These are phyloP conservation scores for Trematomus bernacchii DNA, from an alignment of 2,797 vertebrate genomes.

Conservation along the genomic window DNA sequence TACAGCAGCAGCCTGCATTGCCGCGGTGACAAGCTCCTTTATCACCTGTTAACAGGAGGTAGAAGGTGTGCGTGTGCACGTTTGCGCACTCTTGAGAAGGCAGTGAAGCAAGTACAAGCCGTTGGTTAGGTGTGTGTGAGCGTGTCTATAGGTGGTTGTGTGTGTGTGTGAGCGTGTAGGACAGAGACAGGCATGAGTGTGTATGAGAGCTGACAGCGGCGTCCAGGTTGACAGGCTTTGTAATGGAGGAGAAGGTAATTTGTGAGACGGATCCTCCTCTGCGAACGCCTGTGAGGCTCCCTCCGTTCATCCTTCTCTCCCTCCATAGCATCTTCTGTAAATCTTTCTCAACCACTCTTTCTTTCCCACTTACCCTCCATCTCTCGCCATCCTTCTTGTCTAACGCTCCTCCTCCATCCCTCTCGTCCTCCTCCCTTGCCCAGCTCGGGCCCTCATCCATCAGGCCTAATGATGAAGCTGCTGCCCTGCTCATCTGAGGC, in stretches of 20 bases:
- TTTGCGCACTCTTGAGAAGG: conserved; percentile 14
- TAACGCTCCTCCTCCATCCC: conserved; percentile 44
- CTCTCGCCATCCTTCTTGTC: conserved; percentile 60
- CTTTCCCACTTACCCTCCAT: conserved; percentile 64
- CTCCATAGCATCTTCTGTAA: conserved; percentile 70
- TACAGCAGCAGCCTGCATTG: conserved; percentile 51
- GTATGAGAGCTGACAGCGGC: conserved; percentile 86
- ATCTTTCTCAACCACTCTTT: conserved; percentile 70
- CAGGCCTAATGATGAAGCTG: conserved; percentile 82
- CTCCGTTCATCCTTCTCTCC: conserved; percentile 82
- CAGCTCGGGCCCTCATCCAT: conserved; percentile 77
- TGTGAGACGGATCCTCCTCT: conserved; percentile 84
- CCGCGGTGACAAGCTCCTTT: conserved; percentile 72
- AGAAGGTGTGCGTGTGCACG: conserved; percentile 41
- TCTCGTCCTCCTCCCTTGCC: conserved; percentile 44
- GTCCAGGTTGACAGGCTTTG: conserved; percentile 85
- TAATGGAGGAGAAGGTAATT: conserved; percentile 88
- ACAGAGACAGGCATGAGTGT: conserved; percentile 71
- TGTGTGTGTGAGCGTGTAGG: conserved; percentile 17
- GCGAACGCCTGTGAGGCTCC: conserved; percentile 78
- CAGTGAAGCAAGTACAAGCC: conserved; percentile 41
- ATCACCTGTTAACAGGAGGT: conserved; percentile 85
- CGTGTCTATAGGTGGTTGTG: conserved; percentile 34
- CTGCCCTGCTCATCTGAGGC: conserved; percentile 74
- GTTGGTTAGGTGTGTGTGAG: conserved; percentile 9